These are phyloP conservation scores for Prionailurus bengalensis DNA, from an alignment of 2,113 vertebrate species.

Conservation along the genomic window DNA sequence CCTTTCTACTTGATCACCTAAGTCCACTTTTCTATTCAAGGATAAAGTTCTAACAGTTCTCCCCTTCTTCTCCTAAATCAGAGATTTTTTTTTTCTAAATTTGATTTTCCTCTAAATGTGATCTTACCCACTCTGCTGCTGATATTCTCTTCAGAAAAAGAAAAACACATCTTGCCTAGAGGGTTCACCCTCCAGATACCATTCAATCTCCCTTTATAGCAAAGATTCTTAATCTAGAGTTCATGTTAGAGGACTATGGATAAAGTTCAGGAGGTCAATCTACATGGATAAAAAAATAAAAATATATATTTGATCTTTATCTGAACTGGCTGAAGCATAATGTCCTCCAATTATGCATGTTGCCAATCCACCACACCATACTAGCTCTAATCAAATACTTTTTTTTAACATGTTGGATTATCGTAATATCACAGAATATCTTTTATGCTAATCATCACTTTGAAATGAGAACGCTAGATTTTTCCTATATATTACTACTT, in stretches of 20 bases:
- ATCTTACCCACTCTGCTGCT: background rate
- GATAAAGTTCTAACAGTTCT: background rate
- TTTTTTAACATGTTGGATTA: background rate
- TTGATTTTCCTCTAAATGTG: background rate
- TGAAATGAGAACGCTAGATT: background rate
- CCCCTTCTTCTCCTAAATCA: background rate
- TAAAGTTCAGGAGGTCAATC: background rate
- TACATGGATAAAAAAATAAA: background rate
- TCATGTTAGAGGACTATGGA: background rate
- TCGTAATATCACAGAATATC: background rate
- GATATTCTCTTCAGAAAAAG: background rate
- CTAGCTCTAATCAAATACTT: background rate
- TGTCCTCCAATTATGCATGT: background rate
- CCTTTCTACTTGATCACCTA: background rate
- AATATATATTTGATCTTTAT: background rate
- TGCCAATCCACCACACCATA: background rate
- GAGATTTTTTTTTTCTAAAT: background rate
- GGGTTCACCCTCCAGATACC: background rate
- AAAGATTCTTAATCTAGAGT: background rate
- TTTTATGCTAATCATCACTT: background rate
- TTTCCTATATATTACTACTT: background rate
- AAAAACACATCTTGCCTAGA: background rate
- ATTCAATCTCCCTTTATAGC: background rate
- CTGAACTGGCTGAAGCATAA: background rate
- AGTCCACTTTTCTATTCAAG: background rate